Evolutionary conservation across 2,113 vertebrate species (phyloP).

Genomic region (Lanius collurio): DNA sequence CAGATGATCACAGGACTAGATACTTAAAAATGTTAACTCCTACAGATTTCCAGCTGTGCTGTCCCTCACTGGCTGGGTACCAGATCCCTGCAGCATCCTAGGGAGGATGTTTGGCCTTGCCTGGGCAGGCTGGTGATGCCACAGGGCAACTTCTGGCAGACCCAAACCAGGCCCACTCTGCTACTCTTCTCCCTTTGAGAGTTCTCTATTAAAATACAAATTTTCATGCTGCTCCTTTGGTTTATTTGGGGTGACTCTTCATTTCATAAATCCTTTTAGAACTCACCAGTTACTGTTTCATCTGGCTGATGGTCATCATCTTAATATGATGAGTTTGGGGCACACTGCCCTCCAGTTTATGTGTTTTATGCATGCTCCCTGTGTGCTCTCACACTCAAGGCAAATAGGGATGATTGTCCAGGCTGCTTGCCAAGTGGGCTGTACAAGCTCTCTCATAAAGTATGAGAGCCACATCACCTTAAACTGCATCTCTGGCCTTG

Average conservation of each 20-base stretch:
- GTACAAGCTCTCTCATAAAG: not conserved
- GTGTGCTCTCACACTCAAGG: not conserved
- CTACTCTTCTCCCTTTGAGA: not conserved
- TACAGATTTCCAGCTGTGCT: not conserved
- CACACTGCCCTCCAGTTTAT: not conserved
- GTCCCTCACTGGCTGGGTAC: accelerated
- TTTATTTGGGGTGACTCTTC: not conserved
- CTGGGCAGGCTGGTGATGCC: not conserved
- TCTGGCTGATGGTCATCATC: not conserved
- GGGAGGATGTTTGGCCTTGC: not conserved
- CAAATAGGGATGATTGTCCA: not conserved
- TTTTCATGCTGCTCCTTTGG: not conserved
- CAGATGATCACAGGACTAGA: not conserved
- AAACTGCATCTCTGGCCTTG: not conserved
- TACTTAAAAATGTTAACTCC: not conserved
- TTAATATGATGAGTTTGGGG: not conserved
- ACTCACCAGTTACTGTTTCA: not conserved
- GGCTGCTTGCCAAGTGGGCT: not conserved
- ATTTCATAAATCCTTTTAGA: not conserved
- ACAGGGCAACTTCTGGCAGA: not conserved
- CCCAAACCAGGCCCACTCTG: not conserved
- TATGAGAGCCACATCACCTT: not conserved
- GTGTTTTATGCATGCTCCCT: not conserved
- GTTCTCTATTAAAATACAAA: not conserved
- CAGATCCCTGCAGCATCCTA: not conserved